Evolutionary conservation across 1,140 invertebrate species (phyloP), one percentile per base, ranked within the genome.

Genomic region (Trichogramma pretiosum): DNA sequence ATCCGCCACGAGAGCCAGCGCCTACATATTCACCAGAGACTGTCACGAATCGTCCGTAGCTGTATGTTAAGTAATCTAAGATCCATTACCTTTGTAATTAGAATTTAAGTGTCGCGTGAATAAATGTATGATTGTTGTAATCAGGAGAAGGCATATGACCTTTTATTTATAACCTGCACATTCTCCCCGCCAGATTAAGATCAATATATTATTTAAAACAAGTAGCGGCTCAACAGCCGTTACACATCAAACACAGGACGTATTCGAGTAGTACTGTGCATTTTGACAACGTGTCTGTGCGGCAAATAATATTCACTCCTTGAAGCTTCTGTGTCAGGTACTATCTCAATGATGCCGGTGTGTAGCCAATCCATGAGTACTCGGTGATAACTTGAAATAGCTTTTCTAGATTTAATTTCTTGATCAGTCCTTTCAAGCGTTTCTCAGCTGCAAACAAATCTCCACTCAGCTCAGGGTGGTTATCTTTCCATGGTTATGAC

Each of bases 161-260:
- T n/a, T n/a, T n/a, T n/a, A n/a, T n/a, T n/a, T n/a, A n/a, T n/a
- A n/a, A n/a, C n/a, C n/a, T n/a, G n/a, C n/a, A n/a, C n/a, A n/a
- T n/a, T n/a, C n/a, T n/a, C n/a, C n/a, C n/a, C n/a, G n/a, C n/a
- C n/a, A n/a, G n/a, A n/a, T n/a, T n/a, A n/a, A n/a, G n/a, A n/a
- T n/a, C n/a, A n/a, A n/a, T n/a, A n/a, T n/a, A n/a, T n/a, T n/a
- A n/a, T n/a, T n/a, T n/a, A n/a, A n/a, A n/a, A n/a, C n/a, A n/a
- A n/a, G n/a, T n/a, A n/a, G n/a, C n/a, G n/a, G n/a, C n/a, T n/a
- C n/a, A n/a, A n/a, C n/a, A n/a, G n/a, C n/a, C n/a, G n/a, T n/a
- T n/a, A n/a, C n/a, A n/a, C n/a, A n/a, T 65, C 56, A 52, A 64
- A 58, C 17, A 63, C 58, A 1, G 60, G 58, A 9, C 61, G 23